A percentile compares a stretch with the other conserved stretches of the same genome.
Conservation (phyloP, 2,113 vertebrate genomes). For the Plecotus auritus region DNA sequence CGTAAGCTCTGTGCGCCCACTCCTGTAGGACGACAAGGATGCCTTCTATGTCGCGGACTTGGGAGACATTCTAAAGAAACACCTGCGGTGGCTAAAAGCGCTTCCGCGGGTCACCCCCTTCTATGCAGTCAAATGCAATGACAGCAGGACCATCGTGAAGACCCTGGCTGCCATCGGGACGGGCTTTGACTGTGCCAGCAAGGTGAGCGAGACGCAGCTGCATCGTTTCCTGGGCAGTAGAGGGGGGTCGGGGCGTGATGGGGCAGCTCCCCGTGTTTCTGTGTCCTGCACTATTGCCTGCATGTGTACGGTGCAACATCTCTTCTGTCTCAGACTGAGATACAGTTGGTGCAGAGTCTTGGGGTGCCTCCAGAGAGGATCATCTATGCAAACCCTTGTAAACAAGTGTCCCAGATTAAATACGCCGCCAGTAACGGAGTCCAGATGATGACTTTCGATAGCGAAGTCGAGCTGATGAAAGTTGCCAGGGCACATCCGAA, state of each 20-base stretch:
- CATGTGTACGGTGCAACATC: neutral
- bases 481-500: conserved; percentile 92
- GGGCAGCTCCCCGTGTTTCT: neutral
- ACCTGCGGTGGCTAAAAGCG: conserved; percentile 90
- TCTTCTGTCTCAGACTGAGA: conserved; percentile 87
- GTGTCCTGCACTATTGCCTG: neutral
- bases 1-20: neutral
- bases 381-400: conserved; percentile 99
- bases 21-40: conserved; percentile 92
- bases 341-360: conserved; percentile 93
- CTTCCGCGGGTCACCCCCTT: conserved; percentile 93
- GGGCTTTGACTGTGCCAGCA: conserved; percentile 98
- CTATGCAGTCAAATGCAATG: conserved; percentile 97
- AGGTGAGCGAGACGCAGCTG: conserved; percentile 80
- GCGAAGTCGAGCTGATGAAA: conserved; percentile 96
- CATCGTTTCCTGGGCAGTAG: neutral
- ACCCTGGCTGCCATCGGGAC: conserved; percentile 91
- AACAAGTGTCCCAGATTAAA: conserved; percentile 98
- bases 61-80: conserved; percentile 95
- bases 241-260: neutral
- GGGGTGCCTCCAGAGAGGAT: conserved; percentile 92
- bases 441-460: conserved; percentile 99
- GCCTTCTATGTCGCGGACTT: conserved; percentile 97
- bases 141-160: conserved; percentile 89
- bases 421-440: conserved; percentile 94